These are phyloP conservation scores for Chitala chitala DNA, from an alignment of 2,113 vertebrate species.

Conservation along the genomic window DNA sequence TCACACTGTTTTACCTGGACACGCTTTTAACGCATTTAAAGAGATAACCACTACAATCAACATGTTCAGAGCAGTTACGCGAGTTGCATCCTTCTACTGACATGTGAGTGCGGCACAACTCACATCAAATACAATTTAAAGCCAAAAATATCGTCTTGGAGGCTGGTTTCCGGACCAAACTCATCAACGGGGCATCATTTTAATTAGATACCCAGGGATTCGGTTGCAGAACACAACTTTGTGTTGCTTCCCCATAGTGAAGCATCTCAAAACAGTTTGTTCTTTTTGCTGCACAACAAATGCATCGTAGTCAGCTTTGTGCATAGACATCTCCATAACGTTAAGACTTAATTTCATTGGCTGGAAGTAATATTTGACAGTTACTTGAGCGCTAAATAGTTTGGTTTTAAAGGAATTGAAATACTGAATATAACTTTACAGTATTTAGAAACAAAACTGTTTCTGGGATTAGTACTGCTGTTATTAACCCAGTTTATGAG, in stretches of 20 bases:
- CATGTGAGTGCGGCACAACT: no score
- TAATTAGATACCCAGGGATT: constrained; percentile 62
- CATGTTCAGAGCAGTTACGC: neutral
- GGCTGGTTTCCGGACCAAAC: neutral
- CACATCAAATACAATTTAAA: neutral
- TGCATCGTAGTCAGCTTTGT: neutral
- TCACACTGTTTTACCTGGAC: constrained; percentile 21
- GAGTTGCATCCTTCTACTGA: neutral
- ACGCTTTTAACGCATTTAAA: neutral
- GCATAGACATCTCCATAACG: no score
- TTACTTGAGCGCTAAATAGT: no score
- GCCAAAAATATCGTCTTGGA: neutral
- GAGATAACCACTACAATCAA: neutral
- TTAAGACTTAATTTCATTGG: no score
- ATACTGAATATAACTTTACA: no score
- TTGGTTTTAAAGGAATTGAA: no score
- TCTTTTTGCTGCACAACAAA: constrained; percentile 40
- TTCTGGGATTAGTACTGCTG: no score
- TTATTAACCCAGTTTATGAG: no score
- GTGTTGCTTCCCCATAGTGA: constrained; percentile 31
- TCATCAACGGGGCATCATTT: constrained; percentile 1
- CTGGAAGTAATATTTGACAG: no score
- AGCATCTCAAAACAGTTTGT: constrained; percentile 58
- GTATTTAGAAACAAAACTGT: no score
- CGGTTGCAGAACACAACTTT: constrained; percentile 26